These are phyloP conservation scores for Scomber scombrus DNA, from an alignment of 2,113 vertebrate species.

Conservation along the genomic window DNA sequence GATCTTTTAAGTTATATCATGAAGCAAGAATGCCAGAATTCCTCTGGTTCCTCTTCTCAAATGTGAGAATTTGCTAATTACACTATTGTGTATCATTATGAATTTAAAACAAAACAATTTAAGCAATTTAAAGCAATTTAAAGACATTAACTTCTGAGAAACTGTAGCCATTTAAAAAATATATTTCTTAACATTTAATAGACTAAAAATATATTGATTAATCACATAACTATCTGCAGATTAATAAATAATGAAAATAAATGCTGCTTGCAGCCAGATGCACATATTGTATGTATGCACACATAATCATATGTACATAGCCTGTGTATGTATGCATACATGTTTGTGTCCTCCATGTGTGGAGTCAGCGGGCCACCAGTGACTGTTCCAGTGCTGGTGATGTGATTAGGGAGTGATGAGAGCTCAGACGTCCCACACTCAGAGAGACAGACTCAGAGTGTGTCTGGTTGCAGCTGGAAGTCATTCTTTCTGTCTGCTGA, in stretches of 20 bases:
- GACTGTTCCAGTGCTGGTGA: slow-evolving; percentile 38
- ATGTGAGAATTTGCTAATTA: not conserved
- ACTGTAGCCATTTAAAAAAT: not conserved
- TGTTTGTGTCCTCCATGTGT: slow-evolving; percentile 40
- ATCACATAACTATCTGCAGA: not conserved
- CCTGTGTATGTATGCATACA: slow-evolving; percentile 17
- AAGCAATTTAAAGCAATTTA: too few species aligned
- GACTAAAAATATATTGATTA: not conserved
- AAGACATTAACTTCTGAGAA: not conserved
- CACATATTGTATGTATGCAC: not conserved
- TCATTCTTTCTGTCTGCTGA: slow-evolving; percentile 76
- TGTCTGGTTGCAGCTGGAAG: slow-evolving; percentile 78
- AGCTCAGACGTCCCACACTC: slow-evolving; percentile 44
- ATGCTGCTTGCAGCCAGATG: not conserved
- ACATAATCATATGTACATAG: not conserved
- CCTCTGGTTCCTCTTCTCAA: not conserved
- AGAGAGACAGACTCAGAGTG: slow-evolving; percentile 47
- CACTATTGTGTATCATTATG: not conserved
- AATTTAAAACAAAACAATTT: not conserved
- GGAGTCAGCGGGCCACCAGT: slow-evolving; percentile 42
- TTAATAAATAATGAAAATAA: not conserved
- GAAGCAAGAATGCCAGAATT: not conserved
- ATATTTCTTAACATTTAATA: slow-evolving; percentile 8
- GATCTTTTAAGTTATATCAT: not conserved
- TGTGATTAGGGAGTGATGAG: slow-evolving; percentile 69